phyloP scores from a whole-genome alignment of 2,797 vertebrate species.

The Hirundo rustica region DNA sequence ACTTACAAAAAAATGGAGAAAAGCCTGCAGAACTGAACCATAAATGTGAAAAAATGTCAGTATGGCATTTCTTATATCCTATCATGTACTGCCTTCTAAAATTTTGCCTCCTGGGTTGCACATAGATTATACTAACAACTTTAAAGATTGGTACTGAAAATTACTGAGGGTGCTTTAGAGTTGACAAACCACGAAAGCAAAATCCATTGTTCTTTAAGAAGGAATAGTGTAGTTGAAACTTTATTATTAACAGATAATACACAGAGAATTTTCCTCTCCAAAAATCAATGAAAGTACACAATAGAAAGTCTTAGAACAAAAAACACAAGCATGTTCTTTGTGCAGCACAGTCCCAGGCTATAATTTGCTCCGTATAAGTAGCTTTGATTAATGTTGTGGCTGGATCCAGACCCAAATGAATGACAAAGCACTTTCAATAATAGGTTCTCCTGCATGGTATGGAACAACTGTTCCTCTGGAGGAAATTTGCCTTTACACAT shows the following conservation, averaged over 20 bases:
- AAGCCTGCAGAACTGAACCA: not conserved
- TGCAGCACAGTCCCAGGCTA: not conserved
- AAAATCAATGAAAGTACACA: not conserved
- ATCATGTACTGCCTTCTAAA: not conserved
- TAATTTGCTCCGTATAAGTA: constrained; percentile 28
- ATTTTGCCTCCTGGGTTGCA: not conserved
- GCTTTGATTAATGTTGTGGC: constrained; percentile 30
- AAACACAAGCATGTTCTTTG: not conserved
- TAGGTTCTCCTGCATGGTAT: not conserved
- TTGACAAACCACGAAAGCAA: not conserved
- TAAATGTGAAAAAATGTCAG: not conserved
- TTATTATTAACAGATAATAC: not conserved
- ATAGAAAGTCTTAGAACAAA: not conserved
- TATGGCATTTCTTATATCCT: not conserved
- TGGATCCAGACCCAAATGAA: constrained; percentile 45
- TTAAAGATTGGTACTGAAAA: not conserved
- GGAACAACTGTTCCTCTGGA: constrained; percentile 33
- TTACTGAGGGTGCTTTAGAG: not conserved
- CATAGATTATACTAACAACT: not conserved
- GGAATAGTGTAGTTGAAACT: not conserved
- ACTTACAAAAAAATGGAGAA: not conserved
- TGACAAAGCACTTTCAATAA: constrained; percentile 48
- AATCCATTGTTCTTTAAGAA: not conserved
- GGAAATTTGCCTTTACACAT: not conserved
- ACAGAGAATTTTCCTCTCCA: not conserved